Evolutionary conservation across 2,888 invertebrate genomes (phyloP).

Genomic region (Latrodectus hesperus): DNA sequence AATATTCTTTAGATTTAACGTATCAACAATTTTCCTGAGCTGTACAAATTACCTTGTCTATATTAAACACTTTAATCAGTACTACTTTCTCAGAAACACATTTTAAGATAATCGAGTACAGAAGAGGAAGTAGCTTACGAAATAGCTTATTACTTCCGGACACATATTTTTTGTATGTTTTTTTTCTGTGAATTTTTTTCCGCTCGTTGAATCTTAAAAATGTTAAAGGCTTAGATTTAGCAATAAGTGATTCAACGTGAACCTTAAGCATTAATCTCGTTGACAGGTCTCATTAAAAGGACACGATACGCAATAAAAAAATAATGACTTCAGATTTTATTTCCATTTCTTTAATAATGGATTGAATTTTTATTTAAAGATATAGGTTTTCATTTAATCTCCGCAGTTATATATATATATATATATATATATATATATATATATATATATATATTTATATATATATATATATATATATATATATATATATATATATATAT

Average conservation of each 20-base stretch:
- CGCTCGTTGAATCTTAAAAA: conserved; percentile 27
- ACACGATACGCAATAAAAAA: conserved; percentile 45
- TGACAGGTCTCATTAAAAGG: conserved; percentile 51
- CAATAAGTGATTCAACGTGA: conserved; percentile 22
- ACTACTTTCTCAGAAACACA: conserved; percentile 41
- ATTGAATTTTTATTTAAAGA: background rate
- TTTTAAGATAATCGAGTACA: conserved; percentile 39
- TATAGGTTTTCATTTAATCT: too few species aligned
- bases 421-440: too few species aligned
- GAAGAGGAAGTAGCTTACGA: conserved; percentile 46
- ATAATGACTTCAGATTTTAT: conserved; percentile 2
- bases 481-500: too few species aligned
- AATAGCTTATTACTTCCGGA: conserved; percentile 50
- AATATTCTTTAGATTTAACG: too few species aligned
- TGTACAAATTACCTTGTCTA: conserved; percentile 2
- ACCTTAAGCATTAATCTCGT: conserved; percentile 38
- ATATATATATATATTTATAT: too few species aligned
- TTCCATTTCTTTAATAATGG: background rate
- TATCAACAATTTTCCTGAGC: too few species aligned
- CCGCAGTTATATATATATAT: too few species aligned
- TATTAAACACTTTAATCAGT: conserved; percentile 43
- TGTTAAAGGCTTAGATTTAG: conserved; percentile 2
- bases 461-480: too few species aligned
- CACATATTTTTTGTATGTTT: background rate
- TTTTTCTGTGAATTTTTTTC: background rate